Evolutionary conservation across 2,888 invertebrate genomes (phyloP).

Genomic region (Atrina japonica): DNA sequence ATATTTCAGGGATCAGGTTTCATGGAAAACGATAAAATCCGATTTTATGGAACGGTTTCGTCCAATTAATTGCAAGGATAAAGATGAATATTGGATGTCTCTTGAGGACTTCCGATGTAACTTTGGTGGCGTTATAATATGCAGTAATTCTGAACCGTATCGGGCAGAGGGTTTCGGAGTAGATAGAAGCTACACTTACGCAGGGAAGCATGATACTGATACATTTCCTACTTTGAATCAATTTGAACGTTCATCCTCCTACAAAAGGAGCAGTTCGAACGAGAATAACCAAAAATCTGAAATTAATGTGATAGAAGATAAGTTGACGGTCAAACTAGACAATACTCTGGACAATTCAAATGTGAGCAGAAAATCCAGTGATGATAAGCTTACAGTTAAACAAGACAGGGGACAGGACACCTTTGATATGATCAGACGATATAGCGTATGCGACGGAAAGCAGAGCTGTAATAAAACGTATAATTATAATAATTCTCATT

Average conservation of each 20-base stretch:
- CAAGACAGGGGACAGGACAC: too few species aligned
- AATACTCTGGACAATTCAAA: too few species aligned
- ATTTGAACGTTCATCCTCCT: too few species aligned
- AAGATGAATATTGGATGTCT: slow-evolving; percentile 75
- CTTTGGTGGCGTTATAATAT: slow-evolving; percentile 74
- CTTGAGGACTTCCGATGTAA: slow-evolving; percentile 72
- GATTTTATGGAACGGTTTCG: slow-evolving; percentile 69
- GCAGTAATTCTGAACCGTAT: slow-evolving; percentile 71
- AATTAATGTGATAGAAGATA: slow-evolving; percentile 30
- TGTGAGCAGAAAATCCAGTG: slow-evolving; percentile 3
- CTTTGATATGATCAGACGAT: too few species aligned
- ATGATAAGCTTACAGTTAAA: slow-evolving; percentile 5
- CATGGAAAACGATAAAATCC: slow-evolving; percentile 69
- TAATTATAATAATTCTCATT: background rate
- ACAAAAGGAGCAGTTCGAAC: background rate
- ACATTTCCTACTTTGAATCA: background rate
- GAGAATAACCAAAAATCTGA: background rate
- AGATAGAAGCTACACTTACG: slow-evolving; percentile 56
- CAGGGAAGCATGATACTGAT: slow-evolving; percentile 38
- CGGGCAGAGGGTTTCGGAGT: slow-evolving; percentile 62
- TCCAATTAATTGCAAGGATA: slow-evolving; percentile 68
- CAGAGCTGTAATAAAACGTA: too few species aligned
- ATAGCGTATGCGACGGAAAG: too few species aligned
- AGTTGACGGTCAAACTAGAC: slow-evolving; percentile 28
- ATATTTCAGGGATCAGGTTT: slow-evolving; percentile 64